Base-by-base conservation (phyloP, 2,888 invertebrate genomes). In the Tiliacea aurago region DNA sequence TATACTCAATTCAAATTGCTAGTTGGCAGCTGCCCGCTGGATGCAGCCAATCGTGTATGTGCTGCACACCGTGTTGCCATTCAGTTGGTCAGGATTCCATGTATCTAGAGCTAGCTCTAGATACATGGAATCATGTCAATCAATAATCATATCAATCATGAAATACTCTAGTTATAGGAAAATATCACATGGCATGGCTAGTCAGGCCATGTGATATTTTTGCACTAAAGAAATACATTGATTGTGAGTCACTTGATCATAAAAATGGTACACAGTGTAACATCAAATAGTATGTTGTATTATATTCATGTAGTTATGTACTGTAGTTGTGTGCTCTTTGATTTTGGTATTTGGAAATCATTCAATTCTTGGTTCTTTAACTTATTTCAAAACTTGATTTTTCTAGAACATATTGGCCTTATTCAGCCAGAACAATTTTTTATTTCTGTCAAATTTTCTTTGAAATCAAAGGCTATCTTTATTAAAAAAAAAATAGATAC, bases 171-270 rank as follows among this genome's bases (percentile, higher is more conserved):
- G n/a, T n/a, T n/a, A n/a, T n/a, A n/a, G n/a, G n/a, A n/a, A n/a
- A n/a, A n/a, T n/a, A n/a, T n/a, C n/a, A n/a, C n/a, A n/a, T n/a
- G n/a, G n/a, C n/a, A n/a, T n/a, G n/a, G n/a, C n/a, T n/a, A 51
- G 69, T 72, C 61, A 74, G 74, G 45, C 28, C 64, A 70, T 56
- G 43, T 61, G 55, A 33, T 64, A 70, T 61, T 81, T 67, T 75
- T 70, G 58, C 43, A 58, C 37, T 33, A 6, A 37, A 28, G 62
- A 47, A 43, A 43, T 33, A 59, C 18, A 53, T n/a, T 65, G 11
- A 53, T n/a, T 65, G 11, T 58, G 51, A 55, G 11, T 64, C 63
- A 81, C 23, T 18, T 0, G 0, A 20, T 51, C 18, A 47, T 66
- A 47, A 53, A 56, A 62, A 45, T 33, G 20, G 45, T 37, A 18